A percentile compares a stretch with the other conserved stretches of the same genome.
Conservation (phyloP, 2,888 invertebrate genomes). For the Tethea ocularis region DNA sequence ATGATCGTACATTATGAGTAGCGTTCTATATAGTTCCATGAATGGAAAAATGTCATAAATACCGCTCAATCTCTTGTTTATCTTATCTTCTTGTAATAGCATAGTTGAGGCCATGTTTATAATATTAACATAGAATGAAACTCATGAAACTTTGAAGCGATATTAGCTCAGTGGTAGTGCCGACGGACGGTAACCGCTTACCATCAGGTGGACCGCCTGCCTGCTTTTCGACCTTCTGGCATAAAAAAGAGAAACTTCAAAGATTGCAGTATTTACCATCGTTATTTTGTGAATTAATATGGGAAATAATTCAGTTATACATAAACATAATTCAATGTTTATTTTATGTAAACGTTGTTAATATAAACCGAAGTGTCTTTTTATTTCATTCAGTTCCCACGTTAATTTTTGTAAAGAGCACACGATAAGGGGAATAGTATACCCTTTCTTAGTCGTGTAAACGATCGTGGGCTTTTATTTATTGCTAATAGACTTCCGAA, state of each 20-base stretch:
- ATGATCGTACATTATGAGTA: too few relatives aligned
- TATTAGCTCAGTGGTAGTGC: too few relatives aligned
- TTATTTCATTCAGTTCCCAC: constrained; percentile 79
- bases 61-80: too few relatives aligned
- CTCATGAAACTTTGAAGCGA: not conserved
- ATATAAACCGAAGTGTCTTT: constrained; percentile 67
- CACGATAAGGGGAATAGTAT: constrained; percentile 79
- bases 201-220: too few relatives aligned
- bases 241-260: too few relatives aligned
- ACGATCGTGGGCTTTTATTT: constrained; percentile 76
- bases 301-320: not conserved
- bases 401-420: constrained; percentile 75
- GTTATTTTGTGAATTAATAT: not conserved
- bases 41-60: too few relatives aligned
- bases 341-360: constrained; percentile 63
- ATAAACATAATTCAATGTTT: constrained; percentile 50
- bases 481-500: constrained; percentile 79
- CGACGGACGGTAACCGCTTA: too few relatives aligned
- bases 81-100: too few relatives aligned
- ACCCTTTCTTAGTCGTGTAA: constrained; percentile 77
- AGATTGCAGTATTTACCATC: not conserved
- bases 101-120: not conserved
- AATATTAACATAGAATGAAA: not conserved
- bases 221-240: too few relatives aligned
- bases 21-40: too few relatives aligned